These are phyloP conservation scores for Pseudorectes ferrugineus DNA, from an alignment of 2,113 vertebrate genomes.

Conservation along the genomic window DNA sequence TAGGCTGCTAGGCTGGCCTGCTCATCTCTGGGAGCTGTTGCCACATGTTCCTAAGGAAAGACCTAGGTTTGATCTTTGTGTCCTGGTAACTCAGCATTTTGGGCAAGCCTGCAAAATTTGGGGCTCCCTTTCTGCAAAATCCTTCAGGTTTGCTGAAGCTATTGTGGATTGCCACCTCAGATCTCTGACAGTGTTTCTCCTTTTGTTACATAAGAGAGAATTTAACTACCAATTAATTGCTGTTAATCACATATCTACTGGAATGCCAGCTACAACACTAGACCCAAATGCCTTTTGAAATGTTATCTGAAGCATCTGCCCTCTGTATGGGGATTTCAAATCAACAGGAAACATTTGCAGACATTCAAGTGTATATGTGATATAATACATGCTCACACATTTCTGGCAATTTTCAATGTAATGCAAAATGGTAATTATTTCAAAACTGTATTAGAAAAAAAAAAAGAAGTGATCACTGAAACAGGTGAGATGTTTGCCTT, in stretches of 20 bases:
- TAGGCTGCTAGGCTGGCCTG: neutral
- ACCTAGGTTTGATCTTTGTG: neutral
- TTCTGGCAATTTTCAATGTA: neutral
- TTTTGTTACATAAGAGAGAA: neutral
- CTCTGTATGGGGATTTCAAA: neutral
- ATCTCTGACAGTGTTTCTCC: neutral
- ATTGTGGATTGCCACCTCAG: neutral
- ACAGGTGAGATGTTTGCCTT: neutral
- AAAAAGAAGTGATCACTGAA: neutral
- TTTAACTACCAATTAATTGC: neutral
- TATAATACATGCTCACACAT: accelerated
- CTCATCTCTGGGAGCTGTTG: neutral
- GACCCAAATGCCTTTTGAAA: neutral
- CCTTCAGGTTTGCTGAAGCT: neutral
- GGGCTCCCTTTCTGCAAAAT: neutral
- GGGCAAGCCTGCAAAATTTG: neutral
- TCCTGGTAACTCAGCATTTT: neutral
- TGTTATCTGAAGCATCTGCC: neutral
- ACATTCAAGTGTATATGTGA: neutral
- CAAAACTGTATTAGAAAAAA: neutral
- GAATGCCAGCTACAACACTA: neutral
- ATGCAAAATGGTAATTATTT: neutral
- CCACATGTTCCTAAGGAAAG: neutral
- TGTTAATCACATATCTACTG: neutral
- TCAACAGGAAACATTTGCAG: neutral